These are phyloP conservation scores for Bathynomus jamesi DNA, from an alignment of 1,140 invertebrate genomes.

Conservation along the genomic window DNA sequence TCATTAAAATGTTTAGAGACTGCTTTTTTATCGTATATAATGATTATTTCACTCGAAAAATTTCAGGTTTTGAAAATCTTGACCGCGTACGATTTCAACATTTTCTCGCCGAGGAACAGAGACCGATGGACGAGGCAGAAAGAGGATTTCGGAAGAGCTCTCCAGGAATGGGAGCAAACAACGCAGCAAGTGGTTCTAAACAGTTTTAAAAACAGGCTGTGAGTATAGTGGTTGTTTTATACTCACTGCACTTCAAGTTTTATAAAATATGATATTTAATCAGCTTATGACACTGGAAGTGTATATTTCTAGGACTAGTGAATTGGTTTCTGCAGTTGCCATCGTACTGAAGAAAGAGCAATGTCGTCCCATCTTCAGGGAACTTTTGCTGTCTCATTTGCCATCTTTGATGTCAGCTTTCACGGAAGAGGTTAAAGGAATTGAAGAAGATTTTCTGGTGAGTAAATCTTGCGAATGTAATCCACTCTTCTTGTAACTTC, in stretches of 20 bases:
- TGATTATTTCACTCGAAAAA: no score
- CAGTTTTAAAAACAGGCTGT: conserved; percentile 31
- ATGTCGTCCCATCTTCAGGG: conserved; percentile 21
- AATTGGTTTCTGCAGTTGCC: conserved; percentile 29
- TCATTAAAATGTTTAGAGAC: no score
- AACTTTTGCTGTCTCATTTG: conserved; percentile 27
- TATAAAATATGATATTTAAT: neutral
- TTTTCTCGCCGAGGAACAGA: conserved; percentile 30
- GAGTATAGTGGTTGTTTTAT: neutral
- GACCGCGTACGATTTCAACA: conserved; percentile 35
- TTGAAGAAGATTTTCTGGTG: conserved; percentile 31
- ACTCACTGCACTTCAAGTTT: neutral
- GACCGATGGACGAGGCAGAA: conserved; percentile 33
- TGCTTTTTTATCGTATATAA: no score
- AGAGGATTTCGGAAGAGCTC: conserved; percentile 27
- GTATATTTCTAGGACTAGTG: conserved; percentile 29
- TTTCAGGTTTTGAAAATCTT: conserved; percentile 26
- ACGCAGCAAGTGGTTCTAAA: conserved; percentile 16
- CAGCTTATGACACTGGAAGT: neutral
- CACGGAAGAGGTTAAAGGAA: conserved; percentile 29
- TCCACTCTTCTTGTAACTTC: no score
- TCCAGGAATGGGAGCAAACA: conserved; percentile 28
- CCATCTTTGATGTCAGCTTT: conserved; percentile 28
- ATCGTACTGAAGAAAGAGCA: conserved; percentile 24
- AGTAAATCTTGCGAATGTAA: no score